A percentile compares a stretch with the other conserved stretches of the same genome.
Evolutionary conservation across 1,140 invertebrate genomes (phyloP).

Genomic region (Apis laboriosa): DNA sequence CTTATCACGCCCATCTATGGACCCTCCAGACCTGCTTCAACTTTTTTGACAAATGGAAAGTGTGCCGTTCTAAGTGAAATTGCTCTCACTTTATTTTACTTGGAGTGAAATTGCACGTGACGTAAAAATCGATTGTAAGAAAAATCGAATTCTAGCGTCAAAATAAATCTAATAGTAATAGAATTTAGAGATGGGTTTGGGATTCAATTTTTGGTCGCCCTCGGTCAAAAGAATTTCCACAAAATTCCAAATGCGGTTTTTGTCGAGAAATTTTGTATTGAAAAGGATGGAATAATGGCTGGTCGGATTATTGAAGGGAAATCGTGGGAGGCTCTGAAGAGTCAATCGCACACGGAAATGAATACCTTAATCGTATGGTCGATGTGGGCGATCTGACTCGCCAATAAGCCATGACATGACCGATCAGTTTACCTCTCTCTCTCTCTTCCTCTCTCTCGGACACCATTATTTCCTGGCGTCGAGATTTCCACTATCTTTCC

Average conservation of each 20-base stretch:
- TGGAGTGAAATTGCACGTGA: too few species aligned
- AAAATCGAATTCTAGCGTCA: too few species aligned
- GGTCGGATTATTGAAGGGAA: slow-evolving; percentile 3
- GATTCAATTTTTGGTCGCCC: neutral
- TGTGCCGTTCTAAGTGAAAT: neutral
- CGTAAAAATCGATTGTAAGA: too few species aligned
- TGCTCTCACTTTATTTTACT: too few species aligned
- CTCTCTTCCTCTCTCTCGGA: slow-evolving; percentile 41
- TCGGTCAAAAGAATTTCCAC: neutral
- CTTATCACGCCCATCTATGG: slow-evolving; percentile 51
- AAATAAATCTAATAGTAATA: too few species aligned
- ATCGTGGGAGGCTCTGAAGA: slow-evolving; percentile 59
- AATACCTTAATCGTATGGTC: slow-evolving; percentile 65
- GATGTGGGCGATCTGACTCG: slow-evolving; percentile 76
- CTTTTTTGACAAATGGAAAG: slow-evolving; percentile 42
- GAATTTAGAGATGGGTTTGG: too few species aligned
- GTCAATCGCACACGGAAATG: slow-evolving; percentile 51
- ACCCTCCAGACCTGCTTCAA: slow-evolving; percentile 41
- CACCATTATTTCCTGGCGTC: slow-evolving; percentile 62
- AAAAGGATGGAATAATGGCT: neutral
- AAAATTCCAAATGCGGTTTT: neutral
- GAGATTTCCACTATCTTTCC: slow-evolving; percentile 64
- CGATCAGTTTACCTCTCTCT: slow-evolving; percentile 71
- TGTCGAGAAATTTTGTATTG: neutral
- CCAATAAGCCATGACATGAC: slow-evolving; percentile 76